Base-by-base conservation (phyloP, 2,797 vertebrate species). In the Melanotaenia maccullochi region DNA sequence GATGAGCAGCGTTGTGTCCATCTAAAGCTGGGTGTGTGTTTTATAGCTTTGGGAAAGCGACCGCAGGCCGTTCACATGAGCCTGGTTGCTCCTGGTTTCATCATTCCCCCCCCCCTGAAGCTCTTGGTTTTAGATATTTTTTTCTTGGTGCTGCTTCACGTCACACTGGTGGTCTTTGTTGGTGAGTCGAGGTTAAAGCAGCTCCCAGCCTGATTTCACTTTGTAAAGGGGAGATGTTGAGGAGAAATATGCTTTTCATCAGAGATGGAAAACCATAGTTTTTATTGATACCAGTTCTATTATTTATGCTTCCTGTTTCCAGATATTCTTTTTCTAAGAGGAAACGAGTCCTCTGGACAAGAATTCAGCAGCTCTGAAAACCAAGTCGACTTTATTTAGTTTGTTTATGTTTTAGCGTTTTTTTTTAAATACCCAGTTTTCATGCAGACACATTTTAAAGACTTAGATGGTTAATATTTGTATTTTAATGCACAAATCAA, bases 51-150 rank as follows among this genome's bases (percentile, higher is more conserved):
- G 51, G 24, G 40, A 35, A 6, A 51, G 57, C 49, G 56, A 32
- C 66, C 42, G 9, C 9, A 0, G 28, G 42, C 62, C 24, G 35
- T 1, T 68, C 66, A 83, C 60, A 75, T 22, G 33, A 57, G 65
- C 28, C 38, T 9, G 47, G 22, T 36, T 58, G 30, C 18, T 13
- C 25, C n/a, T 3, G 11, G 24, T 32, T 12, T 5, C 9, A 42
- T 60, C 24, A 18, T 8, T 4, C 1, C 14, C 13, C 1, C 14
- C 24, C 2, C 28, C 16, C 24, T 1, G n/a, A 49, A 56, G 52
- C 25, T 55, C 52, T 28, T 30, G 28, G 13, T 54, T 54, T 54
- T 25, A 51, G 36, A 2, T 14, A 11, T 51, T 51, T 24, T 13
- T 12, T 52, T 9, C 51, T 52, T 13, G 22, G 4, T 24, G 52